phyloP scores from a whole-genome alignment of 2,888 invertebrate species.

The Sphaeridia pumilis region DNA sequence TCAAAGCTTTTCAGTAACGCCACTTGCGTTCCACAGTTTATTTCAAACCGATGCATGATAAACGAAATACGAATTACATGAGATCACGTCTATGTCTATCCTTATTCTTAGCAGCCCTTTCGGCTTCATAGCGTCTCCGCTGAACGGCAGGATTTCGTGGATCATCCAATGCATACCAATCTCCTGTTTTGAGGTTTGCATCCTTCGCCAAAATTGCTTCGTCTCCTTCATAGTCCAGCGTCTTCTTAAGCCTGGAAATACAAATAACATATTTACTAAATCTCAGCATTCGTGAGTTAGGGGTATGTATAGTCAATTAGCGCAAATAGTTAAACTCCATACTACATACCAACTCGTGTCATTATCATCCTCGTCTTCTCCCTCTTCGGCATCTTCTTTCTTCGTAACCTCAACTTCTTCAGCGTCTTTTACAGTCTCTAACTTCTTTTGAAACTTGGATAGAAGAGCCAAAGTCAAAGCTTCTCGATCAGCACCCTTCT shows the following conservation, averaged over 20 bases:
- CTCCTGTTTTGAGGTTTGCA: conserved; percentile 81
- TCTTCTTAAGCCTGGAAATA: conserved; percentile 51
- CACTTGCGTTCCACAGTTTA: no score
- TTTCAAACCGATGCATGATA: no score
- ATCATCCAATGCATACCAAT: conserved; percentile 95
- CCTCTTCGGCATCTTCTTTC: conserved; percentile 37
- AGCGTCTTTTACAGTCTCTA: conserved; percentile 57
- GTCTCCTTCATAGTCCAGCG: conserved; percentile 55
- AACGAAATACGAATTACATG: not conserved
- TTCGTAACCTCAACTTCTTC: conserved; percentile 28
- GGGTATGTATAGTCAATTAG: not conserved
- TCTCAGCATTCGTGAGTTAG: not conserved
- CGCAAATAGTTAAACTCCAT: no score
- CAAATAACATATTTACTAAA: not conserved
- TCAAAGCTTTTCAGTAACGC: no score
- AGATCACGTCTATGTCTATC: not conserved
- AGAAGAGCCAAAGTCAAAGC: conserved; percentile 66
- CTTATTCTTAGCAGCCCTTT: conserved; percentile 4
- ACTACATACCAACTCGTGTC: conserved; percentile 11
- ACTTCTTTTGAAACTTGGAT: conserved; percentile 68
- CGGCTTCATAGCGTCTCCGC: conserved; percentile 58
- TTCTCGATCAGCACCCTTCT: conserved; percentile 50
- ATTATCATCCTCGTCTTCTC: conserved; percentile 38
- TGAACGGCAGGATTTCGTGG: conserved; percentile 90
- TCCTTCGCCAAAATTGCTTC: conserved; percentile 70